Conservation (phyloP, 2,113 vertebrate genomes). For the Zosterops japonicus region DNA sequence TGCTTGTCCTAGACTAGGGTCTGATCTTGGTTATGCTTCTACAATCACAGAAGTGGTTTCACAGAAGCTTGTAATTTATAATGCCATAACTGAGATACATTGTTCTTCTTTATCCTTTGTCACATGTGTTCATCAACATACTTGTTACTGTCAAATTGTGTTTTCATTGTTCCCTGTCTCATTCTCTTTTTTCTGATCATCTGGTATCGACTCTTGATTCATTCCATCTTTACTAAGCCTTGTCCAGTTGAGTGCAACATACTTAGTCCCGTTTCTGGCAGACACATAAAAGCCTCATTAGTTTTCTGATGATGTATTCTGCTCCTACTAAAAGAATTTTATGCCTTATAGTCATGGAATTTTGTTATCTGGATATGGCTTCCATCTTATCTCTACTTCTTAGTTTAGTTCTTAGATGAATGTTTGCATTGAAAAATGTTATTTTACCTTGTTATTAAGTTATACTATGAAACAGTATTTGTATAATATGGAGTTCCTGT, state of each 20-base stretch:
- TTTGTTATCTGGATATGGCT: neutral
- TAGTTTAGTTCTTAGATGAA: neutral
- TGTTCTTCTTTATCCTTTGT: neutral
- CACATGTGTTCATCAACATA: neutral
- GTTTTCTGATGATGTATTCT: neutral
- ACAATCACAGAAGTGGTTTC: neutral
- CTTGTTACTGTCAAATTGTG: neutral
- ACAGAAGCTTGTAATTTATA: neutral
- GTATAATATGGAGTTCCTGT: neutral
- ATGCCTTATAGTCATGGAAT: neutral
- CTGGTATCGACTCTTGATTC: neutral
- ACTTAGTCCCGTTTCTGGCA: neutral
- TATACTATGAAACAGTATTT: neutral
- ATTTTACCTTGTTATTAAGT: neutral
- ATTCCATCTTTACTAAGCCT: neutral
- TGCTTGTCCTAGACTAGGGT: neutral
- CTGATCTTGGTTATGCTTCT: neutral
- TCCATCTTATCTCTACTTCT: neutral
- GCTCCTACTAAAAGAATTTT: neutral
- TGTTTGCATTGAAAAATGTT: neutral
- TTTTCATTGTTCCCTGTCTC: neutral
- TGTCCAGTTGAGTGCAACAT: neutral
- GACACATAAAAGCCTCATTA: neutral
- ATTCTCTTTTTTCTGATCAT: neutral
- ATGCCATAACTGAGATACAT: neutral